A percentile compares a stretch with the other conserved stretches of the same genome.
phyloP scores from a whole-genome alignment of 2,888 invertebrate species.

The Drosophila gaucha region DNA sequence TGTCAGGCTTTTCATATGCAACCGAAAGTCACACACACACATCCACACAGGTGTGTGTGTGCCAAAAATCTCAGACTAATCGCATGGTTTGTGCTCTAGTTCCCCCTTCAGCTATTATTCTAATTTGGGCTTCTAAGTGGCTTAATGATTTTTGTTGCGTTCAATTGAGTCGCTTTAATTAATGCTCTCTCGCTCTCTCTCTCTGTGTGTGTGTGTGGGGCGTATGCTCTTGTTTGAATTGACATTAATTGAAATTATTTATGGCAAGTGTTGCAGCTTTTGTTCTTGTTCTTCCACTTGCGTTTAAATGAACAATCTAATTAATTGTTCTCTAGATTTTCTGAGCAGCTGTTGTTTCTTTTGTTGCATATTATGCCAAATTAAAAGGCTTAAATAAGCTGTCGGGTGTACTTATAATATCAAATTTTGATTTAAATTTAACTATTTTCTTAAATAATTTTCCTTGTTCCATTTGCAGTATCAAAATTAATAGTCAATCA shows the following conservation, averaged over 20 bases:
- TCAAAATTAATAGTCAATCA: not conserved
- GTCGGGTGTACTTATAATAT: not conserved
- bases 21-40: conserved; percentile 10
- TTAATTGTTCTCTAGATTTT: conserved; percentile 42
- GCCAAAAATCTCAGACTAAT: conserved; percentile 37
- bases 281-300: conserved; percentile 28
- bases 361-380: conserved; percentile 17
- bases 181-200: conserved; percentile 25
- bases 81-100: conserved; percentile 26
- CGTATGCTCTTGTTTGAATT: conserved; percentile 38
- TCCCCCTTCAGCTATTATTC: conserved; percentile 26
- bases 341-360: conserved; percentile 23
- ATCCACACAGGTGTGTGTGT: conserved; percentile 12
- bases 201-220: conserved; percentile 11
- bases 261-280: conserved; percentile 32
- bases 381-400: conserved; percentile 10
- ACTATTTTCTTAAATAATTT: not conserved
- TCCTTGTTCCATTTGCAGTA: not conserved
- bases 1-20: conserved; percentile 59
- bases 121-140: conserved; percentile 58
- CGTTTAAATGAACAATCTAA: conserved; percentile 63
- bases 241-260: conserved; percentile 76
- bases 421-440: not conserved
- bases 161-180: conserved; percentile 57
- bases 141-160: conserved; percentile 75